Evolutionary conservation across 64 coral and sea anemone genomes (phyloP).

Genomic region (Anthopleura sola): DNA sequence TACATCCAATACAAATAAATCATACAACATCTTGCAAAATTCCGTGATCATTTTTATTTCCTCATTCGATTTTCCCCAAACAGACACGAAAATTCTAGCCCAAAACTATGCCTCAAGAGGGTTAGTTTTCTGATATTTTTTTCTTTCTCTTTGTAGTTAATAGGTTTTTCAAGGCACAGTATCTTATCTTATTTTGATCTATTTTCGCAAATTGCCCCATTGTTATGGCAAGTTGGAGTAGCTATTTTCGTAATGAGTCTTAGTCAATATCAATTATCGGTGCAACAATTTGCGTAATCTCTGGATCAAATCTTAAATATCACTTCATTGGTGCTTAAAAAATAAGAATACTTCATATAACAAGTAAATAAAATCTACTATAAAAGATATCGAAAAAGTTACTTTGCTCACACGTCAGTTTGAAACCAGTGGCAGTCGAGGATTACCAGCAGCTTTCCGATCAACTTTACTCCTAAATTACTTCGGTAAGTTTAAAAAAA

Average conservation of each 20-base stretch:
- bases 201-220: neutral
- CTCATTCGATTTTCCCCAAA: too few species aligned
- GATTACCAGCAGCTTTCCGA: too few species aligned
- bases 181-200: neutral
- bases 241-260: neutral
- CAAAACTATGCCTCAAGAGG: neutral
- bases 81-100: neutral
- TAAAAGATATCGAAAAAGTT: neutral
- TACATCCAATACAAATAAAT: neutral
- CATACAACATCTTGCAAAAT: neutral
- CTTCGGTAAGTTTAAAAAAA: too few species aligned
- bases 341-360: neutral
- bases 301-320: neutral
- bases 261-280: neutral
- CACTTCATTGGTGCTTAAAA: neutral
- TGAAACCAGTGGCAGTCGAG: neutral
- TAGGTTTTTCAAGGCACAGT: neutral
- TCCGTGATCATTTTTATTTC: neutral
- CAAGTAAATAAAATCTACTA: neutral
- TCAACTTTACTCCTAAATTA: too few species aligned
- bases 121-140: neutral
- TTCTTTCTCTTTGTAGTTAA: neutral
- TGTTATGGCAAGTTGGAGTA: neutral
- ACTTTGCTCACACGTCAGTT: neutral
- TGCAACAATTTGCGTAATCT: neutral